Evolutionary conservation across 1,140 invertebrate genomes (phyloP), one percentile per base, ranked within the genome.

Genomic region (Charaxes varanes): DNA sequence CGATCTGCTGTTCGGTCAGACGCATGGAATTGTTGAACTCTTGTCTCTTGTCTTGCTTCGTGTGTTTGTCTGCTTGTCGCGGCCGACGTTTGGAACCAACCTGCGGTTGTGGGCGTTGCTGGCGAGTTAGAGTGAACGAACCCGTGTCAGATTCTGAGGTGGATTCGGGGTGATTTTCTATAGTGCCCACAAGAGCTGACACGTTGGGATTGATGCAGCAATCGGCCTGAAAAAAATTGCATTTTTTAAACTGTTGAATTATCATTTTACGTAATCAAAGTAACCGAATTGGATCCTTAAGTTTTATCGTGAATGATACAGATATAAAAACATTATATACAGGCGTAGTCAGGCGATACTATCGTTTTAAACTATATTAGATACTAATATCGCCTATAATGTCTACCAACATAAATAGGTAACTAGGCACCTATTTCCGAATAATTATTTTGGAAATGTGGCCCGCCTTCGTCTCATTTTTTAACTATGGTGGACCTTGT

Each of bases 61-160:
- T 37, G 18, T 73, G 66, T 55, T 73, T 73, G 37, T 72, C 67
- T 6, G 43, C 42, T 10, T 65, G 58, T 44, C 67, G 33, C 1
- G 71, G 70, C 7, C 78, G 47, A 4, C 78, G 55, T 43, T 79
- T 82, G 4, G 74, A 77, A 1, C 74, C 71, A 4, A 73, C 68
- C 47, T 79, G 78, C 0, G 78, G 74, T 31, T 79, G 74, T 0
- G 72, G 78, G 3, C 78, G 49, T 36, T 77, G 77, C 12, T 80
- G 78, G 3, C 78, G 52, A 0, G 71, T 77, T 1, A 78, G 44
- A 2, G 77, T 78, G 45, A 79, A 81, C 2, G 70, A 74, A 1
- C 78, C 76, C 0, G 72, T 81, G 44, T 85, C 83, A 0, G 80
- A 84, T 36, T 84, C 83, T 1, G 83, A 84, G 0, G 80, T 84